Percentiles rank a stretch among this genome's conserved stretches.
phyloP scores from a whole-genome alignment of 2,888 invertebrate genomes.

The Heliothis peltigera region DNA sequence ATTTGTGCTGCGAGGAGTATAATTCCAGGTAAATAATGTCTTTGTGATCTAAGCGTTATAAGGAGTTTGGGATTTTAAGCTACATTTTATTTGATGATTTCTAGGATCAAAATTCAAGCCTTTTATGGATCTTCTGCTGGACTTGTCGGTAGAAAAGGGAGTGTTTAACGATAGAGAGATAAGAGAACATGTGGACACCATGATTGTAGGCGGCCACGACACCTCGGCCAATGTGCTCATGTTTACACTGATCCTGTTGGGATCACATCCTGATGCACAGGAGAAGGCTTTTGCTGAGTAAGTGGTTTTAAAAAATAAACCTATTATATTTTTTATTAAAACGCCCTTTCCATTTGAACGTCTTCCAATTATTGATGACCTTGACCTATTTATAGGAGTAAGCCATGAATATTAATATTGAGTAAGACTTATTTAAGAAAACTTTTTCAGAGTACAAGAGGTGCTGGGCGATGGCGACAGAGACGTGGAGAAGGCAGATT shows the following conservation, averaged over 20 bases:
- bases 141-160: slow-evolving; percentile 79
- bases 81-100: background rate
- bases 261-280: slow-evolving; percentile 81
- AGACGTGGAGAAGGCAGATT: slow-evolving; percentile 75
- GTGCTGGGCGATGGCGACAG: slow-evolving; percentile 74
- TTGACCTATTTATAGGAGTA: background rate
- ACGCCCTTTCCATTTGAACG: background rate
- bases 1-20: slow-evolving; percentile 61
- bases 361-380: background rate
- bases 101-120: slow-evolving; percentile 81
- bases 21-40: slow-evolving; percentile 70
- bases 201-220: slow-evolving; percentile 89
- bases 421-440: background rate
- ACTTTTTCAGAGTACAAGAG: slow-evolving; percentile 65
- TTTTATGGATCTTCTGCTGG: slow-evolving; percentile 89
- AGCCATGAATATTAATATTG: background rate
- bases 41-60: too few species aligned
- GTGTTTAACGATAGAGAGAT: slow-evolving; percentile 87
- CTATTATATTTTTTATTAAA: background rate
- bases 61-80: too few species aligned
- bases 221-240: slow-evolving; percentile 83
- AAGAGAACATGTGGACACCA: slow-evolving; percentile 90
- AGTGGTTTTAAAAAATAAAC: slow-evolving; percentile 47
- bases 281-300: slow-evolving; percentile 76
- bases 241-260: slow-evolving; percentile 81